phyloP scores from a whole-genome alignment of 2,797 vertebrate genomes.

The Bucorvus abyssinicus region DNA sequence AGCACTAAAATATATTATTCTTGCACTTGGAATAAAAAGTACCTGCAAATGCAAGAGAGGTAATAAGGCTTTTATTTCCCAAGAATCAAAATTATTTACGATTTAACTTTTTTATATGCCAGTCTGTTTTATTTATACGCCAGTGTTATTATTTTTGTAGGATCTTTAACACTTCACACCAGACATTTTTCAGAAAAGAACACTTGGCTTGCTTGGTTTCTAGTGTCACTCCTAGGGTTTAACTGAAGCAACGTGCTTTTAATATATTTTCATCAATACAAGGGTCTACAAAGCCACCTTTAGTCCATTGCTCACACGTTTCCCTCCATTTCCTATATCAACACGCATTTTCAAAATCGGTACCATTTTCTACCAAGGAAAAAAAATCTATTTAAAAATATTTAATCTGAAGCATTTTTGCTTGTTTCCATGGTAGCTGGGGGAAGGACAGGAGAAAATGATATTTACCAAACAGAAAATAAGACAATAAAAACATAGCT shows the following conservation, averaged over 20 bases:
- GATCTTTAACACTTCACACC: not conserved
- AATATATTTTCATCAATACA: slow-evolving; percentile 37
- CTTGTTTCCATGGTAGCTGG: slow-evolving; percentile 77
- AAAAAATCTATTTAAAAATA: slow-evolving; percentile 59
- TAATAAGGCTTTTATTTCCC: not conserved
- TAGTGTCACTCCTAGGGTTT: not conserved
- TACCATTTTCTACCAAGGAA: not conserved
- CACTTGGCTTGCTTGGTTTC: not conserved
- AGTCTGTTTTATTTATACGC: not conserved
- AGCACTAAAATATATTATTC: not conserved
- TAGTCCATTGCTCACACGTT: not conserved
- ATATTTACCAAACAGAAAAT: slow-evolving; percentile 66
- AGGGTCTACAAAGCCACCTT: not conserved
- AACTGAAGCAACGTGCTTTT: not conserved
- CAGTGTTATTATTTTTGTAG: not conserved
- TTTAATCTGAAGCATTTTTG: slow-evolving; percentile 50
- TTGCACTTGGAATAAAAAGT: not conserved
- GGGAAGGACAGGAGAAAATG: slow-evolving; percentile 42
- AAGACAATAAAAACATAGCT: slow-evolving; percentile 63
- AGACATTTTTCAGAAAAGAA: slow-evolving; percentile 12
- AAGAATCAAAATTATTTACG: not conserved
- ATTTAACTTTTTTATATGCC: not conserved
- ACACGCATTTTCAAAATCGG: slow-evolving; percentile 2
- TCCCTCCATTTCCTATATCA: not conserved
- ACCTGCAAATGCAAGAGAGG: not conserved